phyloP scores from a whole-genome alignment of 2,888 invertebrate genomes.

The Holacanthella duospinosa region DNA sequence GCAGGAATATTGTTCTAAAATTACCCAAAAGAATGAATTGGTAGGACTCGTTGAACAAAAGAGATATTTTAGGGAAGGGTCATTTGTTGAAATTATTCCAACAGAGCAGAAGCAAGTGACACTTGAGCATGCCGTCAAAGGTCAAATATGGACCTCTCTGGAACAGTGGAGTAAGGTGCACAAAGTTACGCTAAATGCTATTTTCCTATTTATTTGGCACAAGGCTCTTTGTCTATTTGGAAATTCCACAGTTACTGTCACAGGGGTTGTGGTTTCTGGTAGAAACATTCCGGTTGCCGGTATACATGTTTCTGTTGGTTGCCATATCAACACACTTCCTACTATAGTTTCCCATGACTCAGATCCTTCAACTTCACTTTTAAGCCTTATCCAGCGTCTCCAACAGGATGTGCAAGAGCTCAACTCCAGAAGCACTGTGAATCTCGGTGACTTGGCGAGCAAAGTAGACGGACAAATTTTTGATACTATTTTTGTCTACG shows the following conservation, averaged over 20 bases:
- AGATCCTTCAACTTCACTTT: background rate
- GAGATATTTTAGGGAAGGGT: no score
- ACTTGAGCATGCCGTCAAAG: background rate
- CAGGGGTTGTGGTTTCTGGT: conserved; percentile 10
- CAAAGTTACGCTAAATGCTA: conserved; percentile 9
- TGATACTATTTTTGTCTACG: conserved; percentile 12
- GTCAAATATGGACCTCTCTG: background rate
- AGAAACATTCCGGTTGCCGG: conserved; percentile 7
- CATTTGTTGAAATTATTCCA: no score
- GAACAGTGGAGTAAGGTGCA: background rate
- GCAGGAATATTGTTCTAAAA: background rate
- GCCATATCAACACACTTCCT: conserved; percentile 12
- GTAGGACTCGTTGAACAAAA: background rate
- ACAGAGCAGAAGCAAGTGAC: background rate
- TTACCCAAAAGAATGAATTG: background rate
- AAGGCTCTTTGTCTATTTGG: conserved; percentile 5
- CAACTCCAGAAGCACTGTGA: conserved; percentile 5
- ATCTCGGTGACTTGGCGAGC: background rate
- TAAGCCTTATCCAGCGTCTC: background rate
- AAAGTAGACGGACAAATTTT: background rate
- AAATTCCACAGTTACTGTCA: background rate
- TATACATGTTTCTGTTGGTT: conserved; percentile 5
- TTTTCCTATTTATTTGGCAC: conserved; percentile 14
- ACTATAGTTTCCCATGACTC: conserved; percentile 1
- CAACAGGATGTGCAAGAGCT: conserved; percentile 2